Base-by-base conservation (phyloP, 2,888 invertebrate species). In the Argyresthia goedartella region DNA sequence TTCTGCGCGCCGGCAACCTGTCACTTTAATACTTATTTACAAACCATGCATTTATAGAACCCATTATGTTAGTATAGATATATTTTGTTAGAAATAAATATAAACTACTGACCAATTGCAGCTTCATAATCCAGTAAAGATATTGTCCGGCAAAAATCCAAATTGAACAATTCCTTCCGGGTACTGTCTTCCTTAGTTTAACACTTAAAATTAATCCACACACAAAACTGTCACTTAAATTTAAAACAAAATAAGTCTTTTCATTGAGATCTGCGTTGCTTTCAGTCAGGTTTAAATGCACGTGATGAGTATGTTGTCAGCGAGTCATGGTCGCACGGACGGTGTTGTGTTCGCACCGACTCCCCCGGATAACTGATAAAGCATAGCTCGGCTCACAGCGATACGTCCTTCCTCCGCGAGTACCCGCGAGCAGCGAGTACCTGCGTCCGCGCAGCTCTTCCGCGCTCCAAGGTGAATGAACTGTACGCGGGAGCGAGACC, bases 321-420 rank as follows among this genome's bases (percentile, higher is more conserved):
- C 13, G 50, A 50, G 50, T 50, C 25, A 33, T 42, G 41, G 50
- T 25, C 13, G 44, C 13, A 9, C 15, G 9, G 15, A 63, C 64
- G 60, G 66, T 72, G 69, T 72, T 65, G 65, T 35, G 49, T 11
- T 71, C 70, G 74, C 71, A 71, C 76, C 80, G 76, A 74, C 73
- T 74, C 73, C 80, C 76, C 76, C 76, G 76, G 77, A 72, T 81
- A 80, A 85, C 84, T 86, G 85, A 85, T 85, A 85, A 79, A 79
- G 68, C 75, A 71, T 73, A 71, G 71, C 77, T 74, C 71, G 73
- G 78, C 78, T 81, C 85, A 84, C 79, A 79, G 78, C 76, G 77
- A 78, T 81, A 76, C 82, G 81, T 81, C 78, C 77, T 81, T 76
- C 75, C 78, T 75, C 73, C 69, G 66, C 74, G 74, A 64, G 68